Evolutionary conservation across 2,888 invertebrate species (phyloP).

Genomic region (Lumbricus terrestris): DNA sequence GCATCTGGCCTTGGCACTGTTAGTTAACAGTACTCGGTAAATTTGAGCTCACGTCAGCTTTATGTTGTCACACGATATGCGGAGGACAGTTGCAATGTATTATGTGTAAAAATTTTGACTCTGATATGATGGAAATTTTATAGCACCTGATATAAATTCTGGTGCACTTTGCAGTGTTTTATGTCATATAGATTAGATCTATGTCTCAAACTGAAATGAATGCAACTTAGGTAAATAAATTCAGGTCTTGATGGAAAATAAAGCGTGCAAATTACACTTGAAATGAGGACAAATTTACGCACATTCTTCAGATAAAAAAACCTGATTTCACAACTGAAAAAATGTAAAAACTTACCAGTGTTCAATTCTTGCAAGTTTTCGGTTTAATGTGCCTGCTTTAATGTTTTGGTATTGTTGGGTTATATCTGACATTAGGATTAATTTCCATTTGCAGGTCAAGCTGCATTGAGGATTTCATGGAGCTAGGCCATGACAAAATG

Average conservation of each 20-base stretch:
- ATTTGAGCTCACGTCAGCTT: background rate
- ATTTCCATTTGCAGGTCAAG: slow-evolving; percentile 5
- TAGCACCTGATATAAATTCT: background rate
- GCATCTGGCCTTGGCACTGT: background rate
- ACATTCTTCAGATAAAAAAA: too few species aligned
- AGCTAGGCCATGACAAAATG: background rate
- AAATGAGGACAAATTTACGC: too few species aligned
- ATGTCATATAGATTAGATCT: background rate
- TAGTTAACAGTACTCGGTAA: background rate
- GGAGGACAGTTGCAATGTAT: background rate
- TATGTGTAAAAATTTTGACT: background rate
- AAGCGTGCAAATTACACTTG: too few species aligned
- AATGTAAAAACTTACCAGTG: too few species aligned
- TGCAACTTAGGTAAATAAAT: too few species aligned
- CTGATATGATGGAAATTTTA: background rate
- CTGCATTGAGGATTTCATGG: background rate
- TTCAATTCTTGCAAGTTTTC: too few species aligned
- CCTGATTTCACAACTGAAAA: too few species aligned
- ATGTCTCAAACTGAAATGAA: too few species aligned
- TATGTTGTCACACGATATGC: background rate
- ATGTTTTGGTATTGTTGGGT: background rate
- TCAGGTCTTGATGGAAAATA: too few species aligned
- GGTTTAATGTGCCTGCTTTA: too few species aligned
- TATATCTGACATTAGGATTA: background rate
- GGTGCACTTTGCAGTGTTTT: background rate